Evolutionary conservation across 2,888 invertebrate genomes (phyloP).

Genomic region (Odontocolon sp.): DNA sequence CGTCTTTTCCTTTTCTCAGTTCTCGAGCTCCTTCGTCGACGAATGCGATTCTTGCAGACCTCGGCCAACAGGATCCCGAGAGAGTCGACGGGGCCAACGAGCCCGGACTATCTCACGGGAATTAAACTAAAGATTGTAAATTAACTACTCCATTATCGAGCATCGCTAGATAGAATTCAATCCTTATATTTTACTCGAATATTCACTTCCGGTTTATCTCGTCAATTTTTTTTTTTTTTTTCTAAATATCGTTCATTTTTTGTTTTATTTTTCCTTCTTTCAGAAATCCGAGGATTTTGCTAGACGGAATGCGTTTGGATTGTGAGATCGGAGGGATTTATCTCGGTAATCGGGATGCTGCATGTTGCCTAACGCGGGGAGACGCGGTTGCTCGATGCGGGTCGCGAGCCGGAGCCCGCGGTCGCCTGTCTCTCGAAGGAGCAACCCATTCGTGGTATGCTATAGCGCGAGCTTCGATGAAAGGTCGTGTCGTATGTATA

Average conservation of each 20-base stretch:
- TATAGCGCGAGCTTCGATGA: slow-evolving; percentile 42
- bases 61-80: slow-evolving; percentile 58
- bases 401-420: slow-evolving; percentile 32
- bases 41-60: slow-evolving; percentile 50
- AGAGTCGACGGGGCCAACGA: background rate
- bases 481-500: slow-evolving; percentile 55
- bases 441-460: slow-evolving; percentile 48
- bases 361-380: slow-evolving; percentile 24
- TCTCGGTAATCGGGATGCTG: slow-evolving; percentile 45
- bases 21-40: background rate
- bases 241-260: too few species aligned
- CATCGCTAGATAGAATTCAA: background rate
- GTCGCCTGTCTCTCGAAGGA: slow-evolving; percentile 43
- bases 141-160: slow-evolving; percentile 52
- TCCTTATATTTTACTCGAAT: background rate
- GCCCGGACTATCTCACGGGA: slow-evolving; percentile 53
- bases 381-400: slow-evolving; percentile 12
- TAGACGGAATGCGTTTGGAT: too few species aligned
- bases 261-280: too few species aligned
- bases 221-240: background rate
- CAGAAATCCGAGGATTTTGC: too few species aligned
- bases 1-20: slow-evolving; percentile 24
- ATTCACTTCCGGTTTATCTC: background rate
- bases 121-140: slow-evolving; percentile 54
- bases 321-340: slow-evolving; percentile 3